A percentile compares a stretch with the other conserved stretches of the same genome.
Conservation (phyloP, 53 echinoderm and acorn worm species). For the Holothuria leucospilota region DNA sequence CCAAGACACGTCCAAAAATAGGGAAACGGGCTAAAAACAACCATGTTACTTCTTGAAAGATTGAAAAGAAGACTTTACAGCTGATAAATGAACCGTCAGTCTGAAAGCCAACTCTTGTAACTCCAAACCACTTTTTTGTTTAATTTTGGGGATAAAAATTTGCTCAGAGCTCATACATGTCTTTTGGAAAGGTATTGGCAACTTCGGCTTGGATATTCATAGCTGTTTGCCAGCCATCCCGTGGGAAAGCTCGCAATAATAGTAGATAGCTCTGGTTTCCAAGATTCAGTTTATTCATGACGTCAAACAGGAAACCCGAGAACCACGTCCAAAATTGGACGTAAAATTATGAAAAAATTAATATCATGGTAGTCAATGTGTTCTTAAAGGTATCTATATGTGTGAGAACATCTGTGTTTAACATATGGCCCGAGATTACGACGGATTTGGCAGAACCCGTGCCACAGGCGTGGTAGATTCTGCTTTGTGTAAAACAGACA, state of each 20-base stretch:
- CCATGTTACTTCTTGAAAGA: too few species aligned
- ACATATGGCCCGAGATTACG: not conserved
- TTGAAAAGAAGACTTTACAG: too few species aligned
- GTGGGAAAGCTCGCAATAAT: slow-evolving; percentile 30
- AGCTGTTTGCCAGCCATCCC: slow-evolving; percentile 21
- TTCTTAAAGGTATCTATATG: slow-evolving; percentile 13
- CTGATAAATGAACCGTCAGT: too few species aligned
- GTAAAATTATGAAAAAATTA: slow-evolving; percentile 45
- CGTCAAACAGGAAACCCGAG: slow-evolving; percentile 26
- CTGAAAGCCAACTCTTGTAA: not conserved
- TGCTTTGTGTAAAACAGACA: too few species aligned
- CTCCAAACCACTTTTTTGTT: slow-evolving; percentile 24
- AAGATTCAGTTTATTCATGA: slow-evolving; percentile 10
- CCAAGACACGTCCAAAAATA: too few species aligned
- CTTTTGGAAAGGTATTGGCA: not conserved
- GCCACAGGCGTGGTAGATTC: too few species aligned
- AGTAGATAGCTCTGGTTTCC: slow-evolving; percentile 22
- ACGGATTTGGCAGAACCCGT: too few species aligned
- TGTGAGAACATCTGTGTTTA: not conserved
- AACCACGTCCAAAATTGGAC: slow-evolving; percentile 47
- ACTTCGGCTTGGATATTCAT: not conserved
- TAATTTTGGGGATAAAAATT: not conserved
- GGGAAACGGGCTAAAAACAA: too few species aligned
- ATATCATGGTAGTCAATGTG: slow-evolving; percentile 45
- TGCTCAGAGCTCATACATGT: not conserved